Conservation (phyloP, 2,113 vertebrate genomes). For the Psephotus haematonotus region DNA sequence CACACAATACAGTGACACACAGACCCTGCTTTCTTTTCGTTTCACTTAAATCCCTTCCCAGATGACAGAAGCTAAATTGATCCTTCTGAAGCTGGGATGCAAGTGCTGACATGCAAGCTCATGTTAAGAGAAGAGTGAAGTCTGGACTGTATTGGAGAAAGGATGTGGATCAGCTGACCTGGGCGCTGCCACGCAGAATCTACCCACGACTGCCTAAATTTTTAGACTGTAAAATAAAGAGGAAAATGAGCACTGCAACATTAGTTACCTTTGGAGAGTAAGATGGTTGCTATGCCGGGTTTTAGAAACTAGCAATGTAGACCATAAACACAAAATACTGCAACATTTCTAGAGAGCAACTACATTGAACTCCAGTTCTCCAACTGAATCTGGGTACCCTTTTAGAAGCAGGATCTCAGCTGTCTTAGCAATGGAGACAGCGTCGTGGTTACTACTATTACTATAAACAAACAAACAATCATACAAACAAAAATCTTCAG, state of each 20-base stretch:
- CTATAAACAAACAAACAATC: no score
- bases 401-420: neutral
- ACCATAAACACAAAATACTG: neutral
- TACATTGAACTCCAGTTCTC: neutral
- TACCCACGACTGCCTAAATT: neutral
- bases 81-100: neutral
- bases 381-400: neutral
- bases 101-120: neutral
- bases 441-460: neutral
- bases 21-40: neutral
- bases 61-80: neutral
- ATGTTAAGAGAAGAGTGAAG: neutral
- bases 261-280: neutral
- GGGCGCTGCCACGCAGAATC: neutral
- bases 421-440: neutral
- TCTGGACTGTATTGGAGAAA: fast-evolving
- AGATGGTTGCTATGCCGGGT: neutral
- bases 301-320: neutral
- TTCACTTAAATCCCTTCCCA: neutral
- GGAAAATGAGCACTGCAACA: neutral
- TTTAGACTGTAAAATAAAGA: neutral
- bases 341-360: neutral
- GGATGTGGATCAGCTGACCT: neutral
- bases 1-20: neutral
- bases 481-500: neutral